Percentiles rank a stretch among this genome's conserved stretches.
phyloP scores from a whole-genome alignment of 2,888 invertebrate species.

The Cloeon dipterum region DNA sequence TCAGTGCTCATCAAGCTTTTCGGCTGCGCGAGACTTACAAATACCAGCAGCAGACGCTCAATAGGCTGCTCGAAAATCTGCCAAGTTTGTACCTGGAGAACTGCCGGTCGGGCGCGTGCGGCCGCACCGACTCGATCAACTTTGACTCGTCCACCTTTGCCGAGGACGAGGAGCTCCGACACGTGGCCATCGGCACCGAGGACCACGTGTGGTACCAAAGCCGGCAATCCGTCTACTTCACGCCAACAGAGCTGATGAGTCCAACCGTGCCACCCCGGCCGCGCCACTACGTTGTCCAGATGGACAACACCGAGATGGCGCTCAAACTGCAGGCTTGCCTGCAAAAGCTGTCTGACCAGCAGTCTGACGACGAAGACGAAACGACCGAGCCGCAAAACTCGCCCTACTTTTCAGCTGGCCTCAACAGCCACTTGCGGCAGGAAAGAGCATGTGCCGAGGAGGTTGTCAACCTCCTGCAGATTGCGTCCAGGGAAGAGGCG shows the following conservation, averaged over 20 bases:
- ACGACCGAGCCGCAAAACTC: slow-evolving; percentile 8
- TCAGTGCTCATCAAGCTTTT: slow-evolving; percentile 78
- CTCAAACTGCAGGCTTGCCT: slow-evolving; percentile 15
- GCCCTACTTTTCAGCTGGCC: slow-evolving; percentile 9
- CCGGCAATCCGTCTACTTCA: slow-evolving; percentile 55
- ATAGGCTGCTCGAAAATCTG: slow-evolving; percentile 81
- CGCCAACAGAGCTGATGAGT: slow-evolving; percentile 47
- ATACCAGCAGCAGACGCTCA: slow-evolving; percentile 83
- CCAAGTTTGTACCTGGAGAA: slow-evolving; percentile 81
- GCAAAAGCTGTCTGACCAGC: slow-evolving; percentile 17
- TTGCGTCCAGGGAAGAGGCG: slow-evolving; percentile 4
- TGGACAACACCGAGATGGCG: slow-evolving; percentile 34
- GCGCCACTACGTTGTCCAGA: slow-evolving; percentile 23
- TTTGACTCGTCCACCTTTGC: slow-evolving; percentile 16
- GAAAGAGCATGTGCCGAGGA: not conserved
- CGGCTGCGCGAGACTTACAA: slow-evolving; percentile 81
- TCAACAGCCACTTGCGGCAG: slow-evolving; percentile 2
- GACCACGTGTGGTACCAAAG: slow-evolving; percentile 22
- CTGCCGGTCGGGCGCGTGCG: slow-evolving; percentile 58
- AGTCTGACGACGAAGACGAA: slow-evolving; percentile 12
- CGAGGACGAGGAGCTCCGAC: not conserved
- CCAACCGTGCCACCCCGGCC: slow-evolving; percentile 21
- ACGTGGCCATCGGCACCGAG: slow-evolving; percentile 2
- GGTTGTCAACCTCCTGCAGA: not conserved
- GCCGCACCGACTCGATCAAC: slow-evolving; percentile 47